Base-by-base conservation (phyloP, 2,888 invertebrate genomes). In the Antheraea yamamai region DNA sequence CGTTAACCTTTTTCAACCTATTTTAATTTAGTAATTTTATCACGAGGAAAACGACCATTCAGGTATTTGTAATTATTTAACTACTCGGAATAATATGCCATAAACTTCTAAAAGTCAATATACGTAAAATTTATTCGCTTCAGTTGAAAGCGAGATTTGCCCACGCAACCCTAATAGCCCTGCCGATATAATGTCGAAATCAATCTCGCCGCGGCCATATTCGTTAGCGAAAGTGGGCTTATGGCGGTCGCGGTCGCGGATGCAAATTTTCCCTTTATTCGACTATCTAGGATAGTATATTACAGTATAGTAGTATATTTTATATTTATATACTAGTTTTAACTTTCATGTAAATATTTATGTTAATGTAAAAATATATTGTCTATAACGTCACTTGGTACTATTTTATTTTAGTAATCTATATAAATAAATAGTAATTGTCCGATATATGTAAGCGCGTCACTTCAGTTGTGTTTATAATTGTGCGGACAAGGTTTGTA, bases 161-260 rank as follows among this genome's bases (percentile, higher is more conserved):
- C 64, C 64, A 30, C 64, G 30, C 80, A 80, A 79, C 84, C 82
- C 83, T 83, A 76, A 74, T 76, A 74, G 51, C 75, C 76, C 71
- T 74, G 73, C 66, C 51, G 72, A 75, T 75, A 74, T 76, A 78
- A 82, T 91, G 87, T 86, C 84, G 87, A 88, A 89, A 89, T 83
- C 79, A 79, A 82, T 89, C 90, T 83, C 82, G 87, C 81, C 81
- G 81, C 83, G 75, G 78, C 93, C 92, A 88, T 92, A 91, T 92
- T 87, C 79, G 91, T 85, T 81, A 82, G 90, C 88, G 93, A 93
- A 93, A 93, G 93, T 91, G 87, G 90, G 81, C 83, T 85, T 81
- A 84, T 55, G 68, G 81, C 78, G 74, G 78, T 84, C 26, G 30
- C 64, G 16, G 84, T 85, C 26, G 26, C 64, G 14, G 84, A 86